Conservation (phyloP, 2,113 vertebrate genomes). For the Hassar affinis region DNA sequence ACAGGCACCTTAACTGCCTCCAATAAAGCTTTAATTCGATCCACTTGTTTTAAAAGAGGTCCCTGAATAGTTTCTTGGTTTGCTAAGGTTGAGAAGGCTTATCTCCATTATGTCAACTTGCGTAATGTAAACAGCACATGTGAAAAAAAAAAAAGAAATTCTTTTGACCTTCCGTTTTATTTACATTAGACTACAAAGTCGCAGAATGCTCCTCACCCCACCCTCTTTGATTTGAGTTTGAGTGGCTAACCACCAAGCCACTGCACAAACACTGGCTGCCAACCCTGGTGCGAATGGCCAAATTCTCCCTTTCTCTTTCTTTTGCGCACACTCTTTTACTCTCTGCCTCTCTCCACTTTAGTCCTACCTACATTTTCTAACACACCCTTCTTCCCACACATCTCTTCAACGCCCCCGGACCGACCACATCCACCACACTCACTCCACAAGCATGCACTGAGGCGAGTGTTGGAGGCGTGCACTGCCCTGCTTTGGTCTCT, state of each 20-base stretch:
- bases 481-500: constrained; percentile 60
- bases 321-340: constrained; percentile 52
- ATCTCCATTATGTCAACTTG: constrained; percentile 57
- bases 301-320: constrained; percentile 16
- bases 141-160: constrained; percentile 40
- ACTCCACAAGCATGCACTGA: constrained; percentile 71
- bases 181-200: constrained; percentile 54
- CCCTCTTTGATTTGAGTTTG: constrained; percentile 54
- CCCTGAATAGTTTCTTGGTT: constrained; percentile 53
- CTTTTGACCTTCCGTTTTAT: constrained; percentile 56
- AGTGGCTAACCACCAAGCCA: constrained; percentile 67
- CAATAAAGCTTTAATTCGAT: constrained; percentile 40
- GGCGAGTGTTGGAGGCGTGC: constrained; percentile 69
- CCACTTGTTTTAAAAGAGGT: constrained; percentile 43
- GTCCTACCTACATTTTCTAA: constrained; percentile 36
- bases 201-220: constrained; percentile 49
- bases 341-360: constrained; percentile 9
- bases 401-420: constrained; percentile 62
- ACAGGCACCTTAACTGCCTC: constrained; percentile 17
- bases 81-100: constrained; percentile 60
- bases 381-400: constrained; percentile 50
- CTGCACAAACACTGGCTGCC: constrained; percentile 68
- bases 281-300: constrained; percentile 36
- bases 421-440: constrained; percentile 75
- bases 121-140: constrained; percentile 59